A percentile compares a stretch with the other conserved stretches of the same genome.
Evolutionary conservation across 53 echinoderm and acorn worm genomes (phyloP).

Genomic region (Pentamera pediparva): DNA sequence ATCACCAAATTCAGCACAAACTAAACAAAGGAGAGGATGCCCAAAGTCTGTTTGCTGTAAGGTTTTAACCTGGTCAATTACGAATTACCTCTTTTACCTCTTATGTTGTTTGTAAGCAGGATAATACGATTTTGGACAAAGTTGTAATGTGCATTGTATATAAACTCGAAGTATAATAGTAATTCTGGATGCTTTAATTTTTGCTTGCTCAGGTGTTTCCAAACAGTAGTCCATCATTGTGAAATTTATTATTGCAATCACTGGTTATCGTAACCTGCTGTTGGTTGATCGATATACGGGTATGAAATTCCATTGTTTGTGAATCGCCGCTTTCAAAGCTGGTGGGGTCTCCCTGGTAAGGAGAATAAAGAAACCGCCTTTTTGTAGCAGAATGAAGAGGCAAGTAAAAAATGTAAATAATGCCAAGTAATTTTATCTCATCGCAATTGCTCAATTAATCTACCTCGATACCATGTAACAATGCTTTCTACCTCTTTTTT

Average conservation of each 20-base stretch:
- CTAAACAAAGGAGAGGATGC: too few relatives aligned
- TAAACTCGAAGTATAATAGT: not conserved
- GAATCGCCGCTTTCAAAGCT: not conserved
- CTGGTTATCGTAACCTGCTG: not conserved
- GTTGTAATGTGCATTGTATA: too few relatives aligned
- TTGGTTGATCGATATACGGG: too few relatives aligned
- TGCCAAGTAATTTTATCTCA: not conserved
- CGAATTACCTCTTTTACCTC: not conserved
- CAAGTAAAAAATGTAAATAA: not conserved
- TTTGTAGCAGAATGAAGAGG: constrained; percentile 8
- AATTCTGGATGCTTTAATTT: not conserved
- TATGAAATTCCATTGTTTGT: constrained; percentile 27
- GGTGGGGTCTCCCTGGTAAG: not conserved
- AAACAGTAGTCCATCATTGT: not conserved
- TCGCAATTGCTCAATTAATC: constrained; percentile 26
- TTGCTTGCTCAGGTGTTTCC: constrained; percentile 31
- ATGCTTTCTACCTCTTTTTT: constrained; percentile 29
- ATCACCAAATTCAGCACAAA: too few relatives aligned
- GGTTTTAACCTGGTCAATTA: too few relatives aligned
- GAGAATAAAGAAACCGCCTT: constrained; percentile 11
- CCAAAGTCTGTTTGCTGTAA: too few relatives aligned
- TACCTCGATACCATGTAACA: constrained; percentile 30
- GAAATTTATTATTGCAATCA: not conserved
- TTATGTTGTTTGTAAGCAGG: not conserved
- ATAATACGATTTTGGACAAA: not conserved